Percentiles rank a stretch among this genome's conserved stretches.
Conservation (phyloP, 2,888 invertebrate species). For the Eupithecia abbreviata region DNA sequence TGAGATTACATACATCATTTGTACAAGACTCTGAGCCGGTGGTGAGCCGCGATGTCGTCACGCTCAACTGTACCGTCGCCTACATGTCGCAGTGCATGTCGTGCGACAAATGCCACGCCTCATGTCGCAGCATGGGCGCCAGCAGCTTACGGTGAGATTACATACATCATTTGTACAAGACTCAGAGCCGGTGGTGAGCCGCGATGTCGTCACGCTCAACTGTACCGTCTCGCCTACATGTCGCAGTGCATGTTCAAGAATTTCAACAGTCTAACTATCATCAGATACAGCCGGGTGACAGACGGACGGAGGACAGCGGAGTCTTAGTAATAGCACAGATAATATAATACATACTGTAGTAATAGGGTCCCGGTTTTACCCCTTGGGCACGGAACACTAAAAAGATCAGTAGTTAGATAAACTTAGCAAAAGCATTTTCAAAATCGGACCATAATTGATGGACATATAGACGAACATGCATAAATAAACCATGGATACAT, state of each 20-base stretch:
- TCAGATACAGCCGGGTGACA: too few species aligned
- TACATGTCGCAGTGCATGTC: slow-evolving; percentile 96
- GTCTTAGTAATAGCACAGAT: too few species aligned
- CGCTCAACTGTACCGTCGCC: slow-evolving; percentile 95
- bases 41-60: slow-evolving; percentile 85
- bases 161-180: slow-evolving; percentile 56
- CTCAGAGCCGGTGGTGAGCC: slow-evolving; percentile 81
- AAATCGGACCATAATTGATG: too few species aligned
- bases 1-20: slow-evolving; percentile 36
- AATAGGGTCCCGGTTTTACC: too few species aligned
- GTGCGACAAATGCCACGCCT: slow-evolving; percentile 92
- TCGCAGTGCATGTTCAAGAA: slow-evolving; percentile 91
- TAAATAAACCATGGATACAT: too few species aligned
- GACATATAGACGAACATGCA: too few species aligned
- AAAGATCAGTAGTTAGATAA: too few species aligned
- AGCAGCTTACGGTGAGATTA: slow-evolving; percentile 81
- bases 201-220: slow-evolving; percentile 89
- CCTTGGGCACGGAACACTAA: too few species aligned
- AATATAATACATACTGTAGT: too few species aligned
- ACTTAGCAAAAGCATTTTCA: too few species aligned
- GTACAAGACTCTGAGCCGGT: slow-evolving; percentile 81
- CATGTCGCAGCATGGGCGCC: slow-evolving; percentile 93
- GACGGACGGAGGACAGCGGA: too few species aligned
- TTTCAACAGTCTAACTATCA: too few species aligned
- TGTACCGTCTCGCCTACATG: slow-evolving; percentile 96